Evolutionary conservation across 2,113 vertebrate genomes (phyloP).

Genomic region (Blennius ocellaris): DNA sequence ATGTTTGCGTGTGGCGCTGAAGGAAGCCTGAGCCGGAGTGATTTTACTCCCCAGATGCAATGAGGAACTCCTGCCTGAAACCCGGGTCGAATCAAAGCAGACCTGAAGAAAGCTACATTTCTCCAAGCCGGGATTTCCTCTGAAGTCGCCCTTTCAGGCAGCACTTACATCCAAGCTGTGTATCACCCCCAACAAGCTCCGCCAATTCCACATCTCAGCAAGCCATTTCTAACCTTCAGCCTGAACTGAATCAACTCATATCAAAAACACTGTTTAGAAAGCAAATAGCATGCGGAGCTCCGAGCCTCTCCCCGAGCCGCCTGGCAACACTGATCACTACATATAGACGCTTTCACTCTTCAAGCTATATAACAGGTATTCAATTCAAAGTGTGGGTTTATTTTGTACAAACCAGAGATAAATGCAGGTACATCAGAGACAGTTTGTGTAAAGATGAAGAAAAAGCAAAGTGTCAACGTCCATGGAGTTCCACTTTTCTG

Average conservation of each 20-base stretch:
- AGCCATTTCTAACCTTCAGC: conserved; percentile 11
- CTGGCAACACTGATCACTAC: no score
- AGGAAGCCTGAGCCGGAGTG: no score
- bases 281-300: no score
- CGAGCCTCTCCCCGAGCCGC: no score
- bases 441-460: no score
- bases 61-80: not conserved
- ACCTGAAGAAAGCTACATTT: not conserved
- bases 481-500: no score
- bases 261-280: not conserved
- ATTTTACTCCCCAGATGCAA: not conserved
- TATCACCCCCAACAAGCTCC: conserved; percentile 5
- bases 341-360: no score
- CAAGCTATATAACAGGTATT: no score
- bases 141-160: conserved; percentile 1
- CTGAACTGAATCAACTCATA: not conserved
- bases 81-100: not conserved
- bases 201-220: conserved; percentile 23
- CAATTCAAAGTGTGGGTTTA: no score
- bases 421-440: no score
- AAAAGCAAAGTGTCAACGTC: no score
- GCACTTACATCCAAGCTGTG: not conserved
- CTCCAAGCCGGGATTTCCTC: not conserved
- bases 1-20: not conserved
- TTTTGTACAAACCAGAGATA: no score